A percentile compares a stretch with the other conserved stretches of the same genome.
phyloP scores from a whole-genome alignment of 92 coral and sea anemone genomes.

The Phymanthus crucifer region DNA sequence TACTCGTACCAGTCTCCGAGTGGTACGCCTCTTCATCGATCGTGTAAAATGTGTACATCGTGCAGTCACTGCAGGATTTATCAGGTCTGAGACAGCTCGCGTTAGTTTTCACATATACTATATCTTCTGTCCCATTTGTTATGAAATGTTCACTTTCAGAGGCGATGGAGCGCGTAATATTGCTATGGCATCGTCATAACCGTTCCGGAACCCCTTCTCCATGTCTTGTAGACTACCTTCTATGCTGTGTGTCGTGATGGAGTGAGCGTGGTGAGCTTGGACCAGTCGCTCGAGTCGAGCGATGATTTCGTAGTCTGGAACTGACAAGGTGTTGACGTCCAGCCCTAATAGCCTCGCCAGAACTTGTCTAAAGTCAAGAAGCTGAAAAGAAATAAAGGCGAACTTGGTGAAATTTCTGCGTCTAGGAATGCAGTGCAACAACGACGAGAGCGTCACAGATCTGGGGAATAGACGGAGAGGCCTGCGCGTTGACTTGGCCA shows the following conservation, averaged over 20 bases:
- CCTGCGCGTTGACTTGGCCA: too few species aligned
- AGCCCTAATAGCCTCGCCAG: conserved; percentile 96
- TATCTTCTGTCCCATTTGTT: background rate
- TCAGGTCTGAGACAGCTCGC: background rate
- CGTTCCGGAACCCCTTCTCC: conserved; percentile 88
- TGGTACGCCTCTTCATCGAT: too few species aligned
- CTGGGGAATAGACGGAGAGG: background rate
- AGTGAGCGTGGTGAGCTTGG: conserved; percentile 99
- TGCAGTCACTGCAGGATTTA: too few species aligned
- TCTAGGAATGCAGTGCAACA: background rate
- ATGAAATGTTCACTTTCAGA: conserved; percentile 36
- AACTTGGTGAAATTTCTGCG: background rate
- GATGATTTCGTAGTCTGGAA: conserved; percentile 99
- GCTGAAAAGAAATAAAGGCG: conserved; percentile 34
- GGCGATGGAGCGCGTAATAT: conserved; percentile 87
- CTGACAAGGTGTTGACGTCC: conserved; percentile 88
- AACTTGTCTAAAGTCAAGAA: conserved; percentile 94
- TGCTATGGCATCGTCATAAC: conserved; percentile 92
- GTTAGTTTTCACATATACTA: background rate
- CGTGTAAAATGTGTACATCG: too few species aligned
- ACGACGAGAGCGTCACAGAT: background rate
- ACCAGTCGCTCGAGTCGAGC: conserved; percentile 96
- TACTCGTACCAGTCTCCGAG: background rate
- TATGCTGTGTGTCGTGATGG: conserved; percentile 95
- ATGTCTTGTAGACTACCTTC: conserved; percentile 98